Evolutionary conservation across 2,113 vertebrate genomes (phyloP), one percentile per base, ranked within the genome.

Genomic region (Hemicordylus capensis): DNA sequence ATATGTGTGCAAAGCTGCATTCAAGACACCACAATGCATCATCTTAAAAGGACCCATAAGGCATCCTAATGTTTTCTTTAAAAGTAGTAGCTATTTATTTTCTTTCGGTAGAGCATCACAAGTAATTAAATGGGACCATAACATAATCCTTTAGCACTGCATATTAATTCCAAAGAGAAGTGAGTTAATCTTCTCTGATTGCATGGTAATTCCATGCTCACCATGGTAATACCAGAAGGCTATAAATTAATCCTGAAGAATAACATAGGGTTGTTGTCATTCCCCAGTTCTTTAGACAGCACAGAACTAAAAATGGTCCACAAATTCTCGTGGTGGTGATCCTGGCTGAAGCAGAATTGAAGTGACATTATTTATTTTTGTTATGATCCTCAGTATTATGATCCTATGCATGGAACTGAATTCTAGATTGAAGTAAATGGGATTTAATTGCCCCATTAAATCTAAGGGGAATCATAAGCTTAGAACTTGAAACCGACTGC

Each of bases 71-170:
- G 70, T 83, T 88, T 94, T 93, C 72, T 86, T 89, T 64, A 82
- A 42, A 83, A 89, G 83, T 56, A 28, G 42, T 83, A 76, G 76
- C 90, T 86, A 22, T 85, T 79, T 56, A n/a, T 67, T 56, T 67
- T 69, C 9, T 81, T 70, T 86, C 78, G 72, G 26, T 79, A 81
- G 88, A 81, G 87, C 88, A 86, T 87, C 74, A 66, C 88, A 80
- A 89, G 76, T 89, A 90, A 92, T 93, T 89, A 92, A 80, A 80
- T 58, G 59, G 85, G 85, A 83, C 61, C 26, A 31, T 89, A 89
- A 85, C 39, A 61, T 66, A 89, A 87, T 91, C 86, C 24, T 88
- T 88, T 69, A 76, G 6, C 90, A 84, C 79, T 89, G 44, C 66
- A 44, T 80, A 48, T 91, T 88, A 85, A 91, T 89, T 90, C 85